Base-by-base conservation (phyloP, 2,797 vertebrate genomes). In the Chanos chanos region DNA sequence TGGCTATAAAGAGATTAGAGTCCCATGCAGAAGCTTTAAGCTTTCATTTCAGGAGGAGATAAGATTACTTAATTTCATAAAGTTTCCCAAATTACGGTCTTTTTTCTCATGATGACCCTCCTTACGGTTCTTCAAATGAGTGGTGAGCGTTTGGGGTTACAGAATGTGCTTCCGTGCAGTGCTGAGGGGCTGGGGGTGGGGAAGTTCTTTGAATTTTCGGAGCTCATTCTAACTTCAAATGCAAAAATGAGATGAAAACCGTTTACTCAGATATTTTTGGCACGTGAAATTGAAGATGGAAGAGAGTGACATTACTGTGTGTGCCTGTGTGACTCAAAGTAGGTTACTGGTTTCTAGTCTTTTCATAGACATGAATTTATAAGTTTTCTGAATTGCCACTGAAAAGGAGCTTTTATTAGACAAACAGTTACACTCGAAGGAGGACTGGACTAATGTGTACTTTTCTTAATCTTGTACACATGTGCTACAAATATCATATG, bases 1-100 rank as follows among this genome's bases (percentile, higher is more conserved):
- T 19, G 75, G 61, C 76, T 71, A 61, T 70, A 49, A 76, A 76
- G 70, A 78, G 76, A 88, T 86, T 87, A 83, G 72, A 81, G 75
- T 75, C 70, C 61, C 73, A 65, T 69, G 64, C 69, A 73, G 61
- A 24, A 64, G 73, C 71, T 21, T 55, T 43, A 47, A 64, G 61
- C 44, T 77, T 74, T 71, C 48, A 77, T 80, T 71, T 76, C 58
- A 66, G 64, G 66, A 39, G 71, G 61, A 86, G 81, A 87, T 84
- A 82, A 85, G 80, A 81, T 70, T 66, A 57, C 47, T 71, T 70
- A 74, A 78, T 76, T 83, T 77, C 59, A 77, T 64, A 55, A 76
- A 73, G 21, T 69, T 43, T 62, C 39, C 71, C 61, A 69, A 82
- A 71, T 56, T 36, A 75, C 37, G 68, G 68, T 68, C 61, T 50